Conservation (phyloP, 2,113 vertebrate genomes). For the Nettapus auritus region DNA sequence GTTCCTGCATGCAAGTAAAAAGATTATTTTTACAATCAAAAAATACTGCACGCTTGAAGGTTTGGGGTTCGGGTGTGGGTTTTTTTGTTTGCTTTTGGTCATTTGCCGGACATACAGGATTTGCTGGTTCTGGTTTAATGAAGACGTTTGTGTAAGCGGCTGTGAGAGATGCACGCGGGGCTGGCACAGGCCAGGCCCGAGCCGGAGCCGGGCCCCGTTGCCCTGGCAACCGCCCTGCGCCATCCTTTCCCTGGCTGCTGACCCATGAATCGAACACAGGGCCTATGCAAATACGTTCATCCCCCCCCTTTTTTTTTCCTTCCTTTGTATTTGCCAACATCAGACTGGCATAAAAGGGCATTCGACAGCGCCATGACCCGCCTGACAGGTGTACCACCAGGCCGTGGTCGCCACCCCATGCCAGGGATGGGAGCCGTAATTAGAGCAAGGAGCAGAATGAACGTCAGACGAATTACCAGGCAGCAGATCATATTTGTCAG, state of each 20-base stretch:
- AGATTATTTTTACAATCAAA: neutral
- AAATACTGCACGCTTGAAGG: neutral
- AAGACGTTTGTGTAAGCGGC: neutral
- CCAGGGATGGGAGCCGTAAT: constrained; percentile 79
- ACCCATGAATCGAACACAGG: constrained; percentile 47
- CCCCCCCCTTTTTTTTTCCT: neutral
- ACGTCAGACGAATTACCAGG: constrained; percentile 83
- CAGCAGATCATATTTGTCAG: constrained; percentile 86
- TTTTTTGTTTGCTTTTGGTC: neutral
- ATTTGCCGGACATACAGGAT: neutral
- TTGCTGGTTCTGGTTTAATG: neutral
- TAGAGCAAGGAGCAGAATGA: constrained; percentile 82
- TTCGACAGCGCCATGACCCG: constrained; percentile 71
- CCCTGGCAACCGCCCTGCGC: constrained; percentile 56
- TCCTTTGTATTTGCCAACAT: constrained; percentile 66
- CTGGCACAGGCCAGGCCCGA: neutral
- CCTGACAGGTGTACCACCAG: constrained; percentile 80
- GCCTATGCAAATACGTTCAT: constrained; percentile 72
- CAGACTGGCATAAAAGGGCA: constrained; percentile 80
- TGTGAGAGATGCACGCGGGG: neutral
- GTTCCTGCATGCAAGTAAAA: neutral
- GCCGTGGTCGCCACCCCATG: constrained; percentile 56
- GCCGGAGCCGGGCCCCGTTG: neutral
- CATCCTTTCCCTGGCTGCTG: constrained; percentile 62
- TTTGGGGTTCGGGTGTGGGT: too few relatives aligned